phyloP scores from a whole-genome alignment of 2,888 invertebrate species.

The Caenorhabditis wallacei region DNA sequence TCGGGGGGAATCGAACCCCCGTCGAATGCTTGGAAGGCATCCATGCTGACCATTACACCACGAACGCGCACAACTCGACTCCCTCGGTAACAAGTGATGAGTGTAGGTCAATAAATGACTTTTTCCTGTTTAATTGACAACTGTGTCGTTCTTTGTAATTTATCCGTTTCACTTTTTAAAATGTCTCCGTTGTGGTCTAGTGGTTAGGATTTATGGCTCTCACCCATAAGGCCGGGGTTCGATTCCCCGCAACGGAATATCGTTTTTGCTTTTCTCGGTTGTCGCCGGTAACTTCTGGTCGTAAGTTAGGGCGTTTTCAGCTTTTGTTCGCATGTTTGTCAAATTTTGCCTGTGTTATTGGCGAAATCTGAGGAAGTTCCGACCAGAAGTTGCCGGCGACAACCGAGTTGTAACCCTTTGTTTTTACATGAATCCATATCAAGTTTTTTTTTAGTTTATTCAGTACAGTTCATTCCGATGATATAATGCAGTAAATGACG shows the following conservation, averaged over 20 bases:
- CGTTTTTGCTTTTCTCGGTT: constrained; percentile 13
- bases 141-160: too few species aligned
- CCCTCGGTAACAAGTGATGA: not conserved
- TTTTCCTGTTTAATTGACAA: not conserved
- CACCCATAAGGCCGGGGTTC: constrained; percentile 71
- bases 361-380: too few species aligned
- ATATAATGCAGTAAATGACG: constrained; percentile 12
- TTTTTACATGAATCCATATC: too few species aligned
- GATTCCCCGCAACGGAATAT: constrained; percentile 69
- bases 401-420: too few species aligned
- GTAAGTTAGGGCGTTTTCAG: too few species aligned
- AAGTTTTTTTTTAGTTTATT: too few species aligned
- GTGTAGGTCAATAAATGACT: not conserved
- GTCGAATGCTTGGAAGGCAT: constrained; percentile 75
- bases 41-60: constrained; percentile 76
- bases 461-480: not conserved
- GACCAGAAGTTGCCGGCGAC: too few species aligned
- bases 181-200: constrained; percentile 66
- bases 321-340: too few species aligned
- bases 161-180: too few species aligned
- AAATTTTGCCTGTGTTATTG: too few species aligned
- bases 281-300: too few species aligned
- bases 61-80: constrained; percentile 56
- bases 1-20: constrained; percentile 73
- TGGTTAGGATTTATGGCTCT: constrained; percentile 72